Conservation (phyloP, 2,113 vertebrate species). For the Ptilorrhoa leucosticta region DNA sequence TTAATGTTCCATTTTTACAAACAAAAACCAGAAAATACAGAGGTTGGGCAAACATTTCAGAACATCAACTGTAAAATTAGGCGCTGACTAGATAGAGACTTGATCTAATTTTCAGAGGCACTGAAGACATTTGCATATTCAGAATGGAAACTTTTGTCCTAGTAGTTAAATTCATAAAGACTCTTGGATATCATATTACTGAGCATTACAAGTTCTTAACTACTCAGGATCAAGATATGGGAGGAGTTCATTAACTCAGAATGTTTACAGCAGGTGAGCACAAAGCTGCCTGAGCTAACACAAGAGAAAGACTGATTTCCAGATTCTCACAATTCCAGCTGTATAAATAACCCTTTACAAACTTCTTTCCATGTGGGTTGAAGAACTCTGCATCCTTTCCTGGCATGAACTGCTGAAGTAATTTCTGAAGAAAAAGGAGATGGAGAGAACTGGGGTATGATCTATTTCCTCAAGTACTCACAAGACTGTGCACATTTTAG, state of each 20-base stretch:
- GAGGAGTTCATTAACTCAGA: constrained; percentile 27
- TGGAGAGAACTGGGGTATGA: background rate
- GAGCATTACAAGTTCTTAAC: constrained; percentile 11
- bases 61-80: constrained; percentile 62
- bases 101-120: constrained; percentile 55
- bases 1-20: constrained; percentile 58
- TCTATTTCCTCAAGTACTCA: background rate
- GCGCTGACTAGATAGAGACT: constrained; percentile 44
- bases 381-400: background rate
- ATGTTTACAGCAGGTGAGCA: constrained; percentile 4
- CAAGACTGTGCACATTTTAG: background rate
- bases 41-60: constrained; percentile 61
- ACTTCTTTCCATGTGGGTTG: background rate
- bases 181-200: constrained; percentile 17
- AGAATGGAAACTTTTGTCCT: constrained; percentile 51
- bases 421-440: background rate
- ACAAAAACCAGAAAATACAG: constrained; percentile 55
- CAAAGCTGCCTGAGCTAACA: constrained; percentile 5
- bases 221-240: background rate
- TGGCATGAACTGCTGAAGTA: background rate
- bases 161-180: constrained; percentile 37
- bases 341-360: constrained; percentile 27
- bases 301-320: background rate
- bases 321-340: constrained; percentile 30
- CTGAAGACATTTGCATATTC: constrained; percentile 52